A percentile compares a stretch with the other conserved stretches of the same genome.
Evolutionary conservation across 1,140 invertebrate genomes (phyloP).

Genomic region (Drosophila orosa): DNA sequence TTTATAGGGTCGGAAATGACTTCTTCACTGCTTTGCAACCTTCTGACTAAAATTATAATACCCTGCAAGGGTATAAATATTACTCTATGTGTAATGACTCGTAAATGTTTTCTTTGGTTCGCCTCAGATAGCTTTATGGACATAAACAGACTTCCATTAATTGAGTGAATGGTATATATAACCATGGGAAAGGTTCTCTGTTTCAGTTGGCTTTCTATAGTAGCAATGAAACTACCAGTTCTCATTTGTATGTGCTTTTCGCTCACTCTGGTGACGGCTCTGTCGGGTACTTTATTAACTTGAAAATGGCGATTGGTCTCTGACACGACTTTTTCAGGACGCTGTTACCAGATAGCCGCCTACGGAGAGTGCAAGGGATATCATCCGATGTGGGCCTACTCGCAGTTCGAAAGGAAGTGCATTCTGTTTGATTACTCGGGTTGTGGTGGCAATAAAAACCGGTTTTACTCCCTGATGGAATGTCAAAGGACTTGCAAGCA

Average conservation of each 20-base stretch:
- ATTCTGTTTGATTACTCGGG: slow-evolving; percentile 12
- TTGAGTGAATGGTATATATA: background rate
- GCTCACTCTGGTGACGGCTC: background rate
- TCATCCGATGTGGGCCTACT: slow-evolving; percentile 4
- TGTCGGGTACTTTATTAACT: background rate
- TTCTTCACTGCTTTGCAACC: too few species aligned
- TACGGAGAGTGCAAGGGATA: slow-evolving; percentile 30
- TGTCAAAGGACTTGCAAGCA: background rate
- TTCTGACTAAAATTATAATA: too few species aligned
- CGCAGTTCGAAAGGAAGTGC: background rate
- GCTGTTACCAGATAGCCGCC: background rate
- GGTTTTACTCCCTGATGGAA: background rate
- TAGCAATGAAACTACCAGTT: background rate
- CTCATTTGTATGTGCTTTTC: background rate
- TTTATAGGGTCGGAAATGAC: too few species aligned
- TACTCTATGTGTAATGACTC: too few species aligned
- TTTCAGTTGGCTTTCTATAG: background rate
- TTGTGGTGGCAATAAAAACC: slow-evolving; percentile 24
- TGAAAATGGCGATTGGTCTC: too few species aligned
- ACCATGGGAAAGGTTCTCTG: too few species aligned
- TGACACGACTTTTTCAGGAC: background rate
- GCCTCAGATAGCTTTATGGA: background rate
- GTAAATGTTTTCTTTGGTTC: background rate
- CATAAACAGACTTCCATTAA: background rate
- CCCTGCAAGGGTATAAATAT: too few species aligned